Percentiles rank a stretch among this genome's conserved stretches.
Evolutionary conservation across 2,113 vertebrate genomes (phyloP).

Genomic region (Motacilla alba): DNA sequence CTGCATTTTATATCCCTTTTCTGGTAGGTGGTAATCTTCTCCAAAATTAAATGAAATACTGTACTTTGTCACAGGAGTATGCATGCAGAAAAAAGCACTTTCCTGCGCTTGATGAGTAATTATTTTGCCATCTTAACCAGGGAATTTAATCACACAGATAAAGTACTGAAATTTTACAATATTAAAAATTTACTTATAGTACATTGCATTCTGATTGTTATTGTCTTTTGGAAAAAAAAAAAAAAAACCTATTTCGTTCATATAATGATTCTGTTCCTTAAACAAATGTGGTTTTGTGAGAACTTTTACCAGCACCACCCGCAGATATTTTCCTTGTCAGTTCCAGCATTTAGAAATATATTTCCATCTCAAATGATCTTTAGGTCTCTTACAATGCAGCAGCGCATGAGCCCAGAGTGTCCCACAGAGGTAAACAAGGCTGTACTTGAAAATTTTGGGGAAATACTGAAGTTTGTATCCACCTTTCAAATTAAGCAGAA

Average conservation of each 20-base stretch:
- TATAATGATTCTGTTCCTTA: neutral
- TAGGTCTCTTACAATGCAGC: neutral
- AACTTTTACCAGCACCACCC: neutral
- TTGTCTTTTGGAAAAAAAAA: neutral
- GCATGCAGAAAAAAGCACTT: neutral
- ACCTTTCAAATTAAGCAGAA: neutral
- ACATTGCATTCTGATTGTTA: neutral
- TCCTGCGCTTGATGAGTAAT: neutral
- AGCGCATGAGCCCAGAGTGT: neutral
- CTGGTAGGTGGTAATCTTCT: slow-evolving; percentile 16
- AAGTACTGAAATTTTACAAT: neutral
- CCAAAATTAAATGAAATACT: neutral
- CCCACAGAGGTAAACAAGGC: neutral
- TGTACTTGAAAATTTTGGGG: neutral
- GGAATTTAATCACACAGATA: neutral
- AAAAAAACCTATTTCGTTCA: neutral
- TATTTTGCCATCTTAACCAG: neutral
- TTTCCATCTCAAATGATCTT: neutral
- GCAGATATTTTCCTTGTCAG: neutral
- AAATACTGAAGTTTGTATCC: neutral
- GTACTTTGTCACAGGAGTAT: neutral
- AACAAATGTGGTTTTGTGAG: neutral
- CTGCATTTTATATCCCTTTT: neutral
- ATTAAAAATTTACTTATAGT: neutral
- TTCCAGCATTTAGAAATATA: slow-evolving; percentile 10